Evolutionary conservation across 2,113 vertebrate genomes (phyloP), one percentile per base, ranked within the genome.

Genomic region (Xenotilapia flavipinnis): DNA sequence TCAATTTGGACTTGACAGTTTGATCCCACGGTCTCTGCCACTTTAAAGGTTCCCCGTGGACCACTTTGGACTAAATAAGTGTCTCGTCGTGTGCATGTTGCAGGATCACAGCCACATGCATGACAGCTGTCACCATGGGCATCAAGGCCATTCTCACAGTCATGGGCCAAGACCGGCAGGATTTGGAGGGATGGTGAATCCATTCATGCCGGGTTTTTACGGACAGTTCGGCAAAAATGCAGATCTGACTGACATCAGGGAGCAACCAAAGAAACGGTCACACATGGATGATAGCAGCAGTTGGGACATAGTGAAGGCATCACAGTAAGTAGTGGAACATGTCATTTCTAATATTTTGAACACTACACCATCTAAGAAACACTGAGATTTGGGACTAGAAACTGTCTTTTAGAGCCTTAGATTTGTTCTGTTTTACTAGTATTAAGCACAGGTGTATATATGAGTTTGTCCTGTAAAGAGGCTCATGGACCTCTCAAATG

Each of bases 231-330:
- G 90, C 9, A 93, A 92, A n/a, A 81, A 31, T 70, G 12, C 53
- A 0, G 95, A 96, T 3, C 86, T 3, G 90, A 89, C 73, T 87
- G 96, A 95, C 12, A 87, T 96, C 11, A 94, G 90, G 0, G 95
- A 96, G 93, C 95, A 96, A 9, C 94, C 96, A 2, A 97, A 96
- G 87, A 95, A 95, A 1, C 87, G 96, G n/a, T 95, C 96, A 0
- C 82, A 95, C 54, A 86, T 95, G 87, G 98, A 98, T 28, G 98
- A 99, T 87, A 97, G 97, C 84, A 95, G 96, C 94, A 98, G 95
- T 86, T 99, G 97, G 95, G 98, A 99, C 93, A 99, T 99, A 6
- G 95, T 99, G 14, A 98, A 98, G 93, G 98, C 98, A 36, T 97
- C 98, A 1, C 98, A 99, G 99, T 99, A 93, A 97, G 98, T 79